Evolutionary conservation across 2,113 vertebrate genomes (phyloP).

Genomic region (Rostratula benghalensis): DNA sequence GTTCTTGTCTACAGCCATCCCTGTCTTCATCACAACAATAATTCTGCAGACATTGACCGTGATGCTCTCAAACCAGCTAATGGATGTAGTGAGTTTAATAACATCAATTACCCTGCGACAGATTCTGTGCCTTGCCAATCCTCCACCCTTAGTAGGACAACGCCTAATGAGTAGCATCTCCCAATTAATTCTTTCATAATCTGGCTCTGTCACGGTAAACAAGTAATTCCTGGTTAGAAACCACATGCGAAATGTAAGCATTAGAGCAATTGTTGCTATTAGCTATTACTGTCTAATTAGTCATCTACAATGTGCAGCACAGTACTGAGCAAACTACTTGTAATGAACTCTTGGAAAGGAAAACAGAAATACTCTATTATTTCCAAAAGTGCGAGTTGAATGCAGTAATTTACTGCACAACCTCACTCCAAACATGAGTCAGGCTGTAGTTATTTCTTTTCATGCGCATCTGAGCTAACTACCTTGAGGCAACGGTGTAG

Average conservation of each 20-base stretch:
- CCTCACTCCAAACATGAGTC: slow-evolving; percentile 58
- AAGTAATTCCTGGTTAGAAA: background rate
- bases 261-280: background rate
- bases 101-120: background rate
- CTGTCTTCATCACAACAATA: slow-evolving; percentile 8
- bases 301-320: background rate
- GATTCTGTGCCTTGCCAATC: background rate
- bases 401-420: slow-evolving; percentile 53
- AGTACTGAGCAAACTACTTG: background rate
- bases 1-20: slow-evolving; percentile 10
- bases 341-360: background rate
- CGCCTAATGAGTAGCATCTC: background rate
- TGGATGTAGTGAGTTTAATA: slow-evolving; percentile 4
- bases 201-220: background rate
- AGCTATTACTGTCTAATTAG: slow-evolving; percentile 7
- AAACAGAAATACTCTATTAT: background rate
- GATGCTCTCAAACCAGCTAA: slow-evolving; percentile 18
- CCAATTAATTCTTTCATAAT: background rate
- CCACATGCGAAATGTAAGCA: background rate
- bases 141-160: background rate
- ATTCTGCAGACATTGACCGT: slow-evolving; percentile 5
- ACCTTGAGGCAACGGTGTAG: background rate
- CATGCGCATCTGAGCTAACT: slow-evolving; percentile 33
- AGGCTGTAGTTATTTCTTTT: slow-evolving; percentile 55
- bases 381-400: background rate